Conservation (phyloP, 2,113 vertebrate species). For the Plectropomus leopardus region DNA sequence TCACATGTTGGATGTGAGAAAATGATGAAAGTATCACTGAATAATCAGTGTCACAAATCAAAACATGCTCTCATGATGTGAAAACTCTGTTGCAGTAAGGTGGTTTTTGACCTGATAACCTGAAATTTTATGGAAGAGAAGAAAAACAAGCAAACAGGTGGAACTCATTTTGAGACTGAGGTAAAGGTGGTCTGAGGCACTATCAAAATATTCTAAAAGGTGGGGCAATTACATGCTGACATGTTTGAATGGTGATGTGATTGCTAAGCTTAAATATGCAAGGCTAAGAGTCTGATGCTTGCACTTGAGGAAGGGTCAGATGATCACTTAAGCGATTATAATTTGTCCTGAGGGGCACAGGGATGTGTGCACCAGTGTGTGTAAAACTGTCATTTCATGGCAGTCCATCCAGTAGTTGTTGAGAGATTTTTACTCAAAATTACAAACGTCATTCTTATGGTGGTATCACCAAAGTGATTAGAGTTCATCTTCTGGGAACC, state of each 20-base stretch:
- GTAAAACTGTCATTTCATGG: neutral
- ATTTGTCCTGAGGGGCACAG: neutral
- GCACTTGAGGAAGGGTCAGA: neutral
- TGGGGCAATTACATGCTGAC: neutral
- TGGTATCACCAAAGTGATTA: neutral
- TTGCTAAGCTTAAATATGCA: neutral
- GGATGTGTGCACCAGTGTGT: neutral
- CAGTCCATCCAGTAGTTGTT: too few species aligned
- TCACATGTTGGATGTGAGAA: neutral
- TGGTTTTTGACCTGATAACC: neutral
- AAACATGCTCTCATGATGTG: neutral
- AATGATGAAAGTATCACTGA: neutral
- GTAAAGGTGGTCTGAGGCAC: neutral
- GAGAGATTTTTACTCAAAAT: neutral
- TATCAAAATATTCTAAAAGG: neutral
- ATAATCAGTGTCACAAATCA: neutral
- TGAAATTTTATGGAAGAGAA: neutral
- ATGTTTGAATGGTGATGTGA: neutral
- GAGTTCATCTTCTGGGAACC: neutral
- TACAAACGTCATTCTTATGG: neutral
- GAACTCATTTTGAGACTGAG: neutral
- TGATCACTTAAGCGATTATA: neutral
- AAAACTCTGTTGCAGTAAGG: neutral
- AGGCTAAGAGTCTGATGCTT: neutral
- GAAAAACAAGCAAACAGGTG: neutral